Evolutionary conservation across 2,797 vertebrate genomes (phyloP).

Genomic region (Jordanella pulchra): DNA sequence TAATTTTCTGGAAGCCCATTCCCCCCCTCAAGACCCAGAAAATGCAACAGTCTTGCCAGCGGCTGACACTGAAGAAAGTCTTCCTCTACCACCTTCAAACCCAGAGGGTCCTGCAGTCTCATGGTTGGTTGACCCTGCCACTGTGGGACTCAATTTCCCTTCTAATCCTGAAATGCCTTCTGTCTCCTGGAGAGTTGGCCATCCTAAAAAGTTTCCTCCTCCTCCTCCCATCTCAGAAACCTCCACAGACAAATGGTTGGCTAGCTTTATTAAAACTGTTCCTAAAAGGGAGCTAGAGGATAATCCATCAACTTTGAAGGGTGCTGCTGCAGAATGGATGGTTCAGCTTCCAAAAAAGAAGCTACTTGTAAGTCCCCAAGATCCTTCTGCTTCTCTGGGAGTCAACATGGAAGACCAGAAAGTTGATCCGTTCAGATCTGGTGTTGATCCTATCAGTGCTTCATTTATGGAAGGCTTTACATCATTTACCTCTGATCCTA

Average conservation of each 20-base stretch:
- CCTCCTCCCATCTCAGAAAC: background rate
- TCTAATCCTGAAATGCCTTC: background rate
- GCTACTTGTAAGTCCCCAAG: background rate
- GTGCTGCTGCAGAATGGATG: background rate
- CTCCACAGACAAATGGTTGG: background rate
- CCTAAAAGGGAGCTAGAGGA: background rate
- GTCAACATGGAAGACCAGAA: background rate
- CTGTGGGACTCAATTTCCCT: background rate
- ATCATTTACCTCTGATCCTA: background rate
- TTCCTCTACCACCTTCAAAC: too few relatives aligned
- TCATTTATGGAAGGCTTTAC: background rate
- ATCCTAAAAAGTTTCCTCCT: background rate
- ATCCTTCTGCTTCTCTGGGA: background rate
- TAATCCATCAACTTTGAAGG: background rate
- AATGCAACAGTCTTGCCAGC: background rate
- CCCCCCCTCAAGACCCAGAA: background rate
- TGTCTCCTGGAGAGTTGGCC: background rate
- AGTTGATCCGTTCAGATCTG: background rate
- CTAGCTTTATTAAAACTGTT: background rate
- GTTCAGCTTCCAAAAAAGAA: background rate
- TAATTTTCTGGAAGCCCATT: background rate
- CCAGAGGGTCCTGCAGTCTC: background rate
- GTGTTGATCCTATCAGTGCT: background rate
- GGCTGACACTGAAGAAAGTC: background rate
- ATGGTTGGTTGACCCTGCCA: background rate